Conservation (phyloP, 2,888 invertebrate species). For the Gari tellinella region DNA sequence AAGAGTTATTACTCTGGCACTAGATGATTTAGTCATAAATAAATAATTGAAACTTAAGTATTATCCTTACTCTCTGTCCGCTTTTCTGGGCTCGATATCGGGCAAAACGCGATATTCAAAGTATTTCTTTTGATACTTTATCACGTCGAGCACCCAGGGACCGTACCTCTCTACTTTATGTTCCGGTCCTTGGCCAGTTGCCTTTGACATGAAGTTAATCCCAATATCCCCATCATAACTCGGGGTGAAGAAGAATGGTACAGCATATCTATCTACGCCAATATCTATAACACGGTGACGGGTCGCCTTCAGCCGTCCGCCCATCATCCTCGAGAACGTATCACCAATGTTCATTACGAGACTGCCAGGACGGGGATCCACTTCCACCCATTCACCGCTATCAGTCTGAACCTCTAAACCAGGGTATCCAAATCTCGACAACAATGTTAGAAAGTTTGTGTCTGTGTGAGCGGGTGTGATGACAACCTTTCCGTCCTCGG, state of each 20-base stretch:
- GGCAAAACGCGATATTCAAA: constrained; percentile 59
- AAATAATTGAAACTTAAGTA: too few relatives aligned
- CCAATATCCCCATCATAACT: constrained; percentile 65
- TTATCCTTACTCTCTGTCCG: not conserved
- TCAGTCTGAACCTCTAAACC: constrained; percentile 60
- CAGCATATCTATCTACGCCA: constrained; percentile 60
- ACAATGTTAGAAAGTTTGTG: constrained; percentile 65
- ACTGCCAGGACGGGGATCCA: constrained; percentile 63
- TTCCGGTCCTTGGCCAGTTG: constrained; percentile 46
- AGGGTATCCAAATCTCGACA: constrained; percentile 61
- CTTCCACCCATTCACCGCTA: constrained; percentile 61
- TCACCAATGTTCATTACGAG: constrained; percentile 73
- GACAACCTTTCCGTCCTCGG: constrained; percentile 61
- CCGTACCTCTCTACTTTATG: constrained; percentile 59
- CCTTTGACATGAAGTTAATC: constrained; percentile 60
- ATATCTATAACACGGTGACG: constrained; percentile 68
- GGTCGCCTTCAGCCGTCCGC: constrained; percentile 66
- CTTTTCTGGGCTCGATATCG: constrained; percentile 39
- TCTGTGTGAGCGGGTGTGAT: constrained; percentile 70
- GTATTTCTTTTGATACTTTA: constrained; percentile 58
- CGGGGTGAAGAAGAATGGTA: constrained; percentile 71
- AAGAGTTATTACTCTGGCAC: too few relatives aligned
- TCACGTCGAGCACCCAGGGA: constrained; percentile 55
- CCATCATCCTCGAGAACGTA: constrained; percentile 68
- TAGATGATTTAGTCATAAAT: too few relatives aligned